Evolutionary conservation across 2,797 vertebrate genomes (phyloP), one percentile per base, ranked within the genome.

Genomic region (Pseudochromis fuscus): DNA sequence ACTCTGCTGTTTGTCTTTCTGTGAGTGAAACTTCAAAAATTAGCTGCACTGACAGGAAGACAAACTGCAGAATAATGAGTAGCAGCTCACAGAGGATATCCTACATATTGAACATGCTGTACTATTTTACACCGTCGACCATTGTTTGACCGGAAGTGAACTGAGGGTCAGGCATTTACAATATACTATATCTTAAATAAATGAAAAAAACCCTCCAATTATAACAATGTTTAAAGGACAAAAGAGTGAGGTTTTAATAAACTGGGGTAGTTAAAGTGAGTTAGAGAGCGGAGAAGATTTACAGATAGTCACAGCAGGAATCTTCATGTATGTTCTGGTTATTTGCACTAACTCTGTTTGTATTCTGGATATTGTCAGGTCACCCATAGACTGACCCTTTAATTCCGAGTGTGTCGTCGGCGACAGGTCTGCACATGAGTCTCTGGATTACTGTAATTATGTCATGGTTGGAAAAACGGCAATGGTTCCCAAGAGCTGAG

Each of bases 81-180:
- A 18, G 46, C 50, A 66, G 33, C 31, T 2, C 8, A 19, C 28
- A 40, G 44, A 60, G 10, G 38, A 61, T 66, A 69, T 64, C 37
- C 50, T 61, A 53, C 51, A 76, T 50, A 30, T 24, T 67, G 51
- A 55, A 77, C 60, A 73, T 35, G 5, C 25, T 73, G 65, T 66
- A 25, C 44, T 55, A 19, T 31, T 64, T 50, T 19, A 63, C 24
- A 56, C 21, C 27, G 25, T 2, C 0, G 37, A 40, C 61, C 46
- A 65, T 51, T 74, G 44, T 74, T 78, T 66, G 53, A 46, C n/a
- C 61, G 37, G 46, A 50, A 57, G 59, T 67, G 31, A 61, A 52
- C 19, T 18, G 38, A 16, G 12, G 40, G 53, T 64, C 42, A 31
- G 27, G 50, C 16, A 51, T 25, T 42, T 24, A 66, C 25, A 24